Evolutionary conservation across 1,140 invertebrate genomes (phyloP).

Genomic region (Drosophila kikkawai): DNA sequence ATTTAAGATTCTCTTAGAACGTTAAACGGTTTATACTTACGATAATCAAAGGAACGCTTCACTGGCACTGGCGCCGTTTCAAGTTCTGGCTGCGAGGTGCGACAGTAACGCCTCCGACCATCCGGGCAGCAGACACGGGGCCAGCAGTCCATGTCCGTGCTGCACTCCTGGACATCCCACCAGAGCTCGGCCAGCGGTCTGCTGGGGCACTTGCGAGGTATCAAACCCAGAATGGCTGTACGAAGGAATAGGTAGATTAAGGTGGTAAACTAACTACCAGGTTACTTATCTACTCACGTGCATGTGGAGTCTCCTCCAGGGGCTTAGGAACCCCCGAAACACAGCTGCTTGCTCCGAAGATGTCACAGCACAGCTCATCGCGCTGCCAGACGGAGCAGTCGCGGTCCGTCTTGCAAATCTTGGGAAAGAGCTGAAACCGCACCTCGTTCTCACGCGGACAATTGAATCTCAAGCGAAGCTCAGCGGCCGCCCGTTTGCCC

Average conservation of each 20-base stretch:
- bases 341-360: constrained; percentile 86
- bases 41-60: constrained; percentile 85
- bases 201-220: constrained; percentile 88
- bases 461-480: constrained; percentile 76
- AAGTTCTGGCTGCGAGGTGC: constrained; percentile 88
- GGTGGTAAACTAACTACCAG: too few relatives aligned
- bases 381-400: constrained; percentile 86
- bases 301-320: constrained; percentile 86
- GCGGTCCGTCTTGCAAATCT: constrained; percentile 86
- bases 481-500: constrained; percentile 61
- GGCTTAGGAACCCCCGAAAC: constrained; percentile 87
- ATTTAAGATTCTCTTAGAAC: not conserved
- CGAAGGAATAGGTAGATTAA: not conserved
- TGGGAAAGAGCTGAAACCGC: constrained; percentile 86
- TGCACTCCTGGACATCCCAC: constrained; percentile 88
- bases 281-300: constrained; percentile 85
- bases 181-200: constrained; percentile 88
- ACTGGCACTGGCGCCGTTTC: constrained; percentile 87
- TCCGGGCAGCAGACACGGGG: constrained; percentile 90
- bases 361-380: constrained; percentile 86
- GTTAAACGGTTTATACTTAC: constrained; percentile 70
- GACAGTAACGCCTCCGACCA: constrained; percentile 88
- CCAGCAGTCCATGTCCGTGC: constrained; percentile 89
- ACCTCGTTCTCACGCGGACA: constrained; percentile 86
- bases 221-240: constrained; percentile 88